Evolutionary conservation across 2,888 invertebrate genomes (phyloP), one percentile per base, ranked within the genome.

Genomic region (Crepidodera aurea): DNA sequence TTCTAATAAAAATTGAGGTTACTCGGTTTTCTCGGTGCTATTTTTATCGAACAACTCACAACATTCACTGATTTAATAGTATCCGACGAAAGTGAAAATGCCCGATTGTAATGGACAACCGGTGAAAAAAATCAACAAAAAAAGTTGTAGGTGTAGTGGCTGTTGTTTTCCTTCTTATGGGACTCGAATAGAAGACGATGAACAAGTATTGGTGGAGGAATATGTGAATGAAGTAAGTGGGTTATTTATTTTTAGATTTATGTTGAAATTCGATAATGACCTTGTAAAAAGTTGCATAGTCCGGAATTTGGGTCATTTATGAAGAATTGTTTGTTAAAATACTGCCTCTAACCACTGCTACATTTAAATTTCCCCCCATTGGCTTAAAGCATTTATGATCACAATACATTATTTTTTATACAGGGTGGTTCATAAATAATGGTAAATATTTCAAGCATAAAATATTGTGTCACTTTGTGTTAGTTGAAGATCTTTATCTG

Each of bases 51-150:
- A 62, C 51, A 51, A 22, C 27, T 13, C 29, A 34, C n/a, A 13
- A 18, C 1, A 40, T 40, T 27, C 13, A n/a, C 5, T 6, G 40
- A 40, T 39, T 22, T 39, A 18, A n/a, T 32, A 22, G 25, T 37
- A 13, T 51, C 13, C 13, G 13, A 58, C 8, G 29, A 60, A 54
- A 48, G 37, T 51, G 56, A 62, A 55, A 60, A 66, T 69, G 66
- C 64, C 67, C 27, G 67, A 53, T 54, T 34, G 60, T 10, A 42
- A 51, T n/a, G 51, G 57, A 42, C 53, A 27, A 3, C 60, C 16
- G 8, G 18, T 18, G 40, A 40, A 65, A 39, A 58, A 40, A 18
- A 50, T 54, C 16, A 57, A 54, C 18, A 54, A 40, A 7, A 62
- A 60, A 48, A 59, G 46, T 32, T 40, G 46, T 60, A 50, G 53